These are phyloP conservation scores for Aurelia coerulea DNA, from an alignment of 30 jellyfish, hydroid and myxozoan genomes.

Conservation along the genomic window DNA sequence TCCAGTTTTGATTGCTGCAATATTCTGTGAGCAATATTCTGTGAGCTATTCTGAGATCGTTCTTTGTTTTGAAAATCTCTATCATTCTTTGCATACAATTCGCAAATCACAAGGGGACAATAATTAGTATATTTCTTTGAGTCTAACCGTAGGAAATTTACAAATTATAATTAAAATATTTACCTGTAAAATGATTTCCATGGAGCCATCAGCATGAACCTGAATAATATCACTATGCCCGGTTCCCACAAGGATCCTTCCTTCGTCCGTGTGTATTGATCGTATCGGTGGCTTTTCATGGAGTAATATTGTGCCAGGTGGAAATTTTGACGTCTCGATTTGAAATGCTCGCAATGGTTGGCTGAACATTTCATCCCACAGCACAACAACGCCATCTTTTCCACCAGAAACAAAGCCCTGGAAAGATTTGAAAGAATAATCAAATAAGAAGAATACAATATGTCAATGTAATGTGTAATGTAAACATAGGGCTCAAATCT, in stretches of 20 bases:
- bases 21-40: too few species aligned
- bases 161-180: not conserved
- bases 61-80: too few species aligned
- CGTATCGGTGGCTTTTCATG: slow-evolving; percentile 89
- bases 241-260: slow-evolving; percentile 84
- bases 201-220: slow-evolving; percentile 89
- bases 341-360: slow-evolving; percentile 92
- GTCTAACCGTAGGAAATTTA: not conserved
- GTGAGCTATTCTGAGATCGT: too few species aligned
- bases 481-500: too few species aligned
- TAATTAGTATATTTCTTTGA: too few species aligned
- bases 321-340: slow-evolving; percentile 82
- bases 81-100: too few species aligned
- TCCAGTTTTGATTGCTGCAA: too few species aligned
- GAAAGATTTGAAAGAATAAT: too few species aligned
- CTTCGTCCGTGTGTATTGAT: slow-evolving; percentile 90
- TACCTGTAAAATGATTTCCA: slow-evolving; percentile 94
- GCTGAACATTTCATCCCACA: slow-evolving; percentile 89
- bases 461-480: too few species aligned
- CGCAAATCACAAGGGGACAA: too few species aligned
- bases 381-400: slow-evolving; percentile 92
- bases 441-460: too few species aligned
- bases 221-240: slow-evolving; percentile 91
- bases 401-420: slow-evolving; percentile 96
- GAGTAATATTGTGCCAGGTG: slow-evolving; percentile 89